Conservation (phyloP, 2,888 invertebrate genomes). For the Nomada goodeniana region DNA sequence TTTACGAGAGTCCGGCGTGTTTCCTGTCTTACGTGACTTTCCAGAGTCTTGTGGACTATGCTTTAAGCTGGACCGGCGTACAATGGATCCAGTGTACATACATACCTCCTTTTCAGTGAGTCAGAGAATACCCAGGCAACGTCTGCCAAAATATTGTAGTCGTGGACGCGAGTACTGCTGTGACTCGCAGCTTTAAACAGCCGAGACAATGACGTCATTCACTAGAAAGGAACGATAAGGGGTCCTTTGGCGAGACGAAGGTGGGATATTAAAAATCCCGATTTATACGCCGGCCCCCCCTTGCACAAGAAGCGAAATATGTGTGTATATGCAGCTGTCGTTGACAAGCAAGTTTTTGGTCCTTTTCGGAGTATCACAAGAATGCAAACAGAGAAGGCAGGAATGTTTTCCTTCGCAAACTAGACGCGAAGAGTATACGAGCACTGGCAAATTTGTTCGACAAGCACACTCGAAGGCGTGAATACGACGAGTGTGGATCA, state of each 20-base stretch:
- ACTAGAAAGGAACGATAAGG: slow-evolving; percentile 45
- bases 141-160: slow-evolving; percentile 75
- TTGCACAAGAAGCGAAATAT: slow-evolving; percentile 1
- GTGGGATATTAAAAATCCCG: slow-evolving; percentile 42
- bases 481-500: slow-evolving; percentile 19
- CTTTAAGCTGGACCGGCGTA: slow-evolving; percentile 67
- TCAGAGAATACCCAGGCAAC: slow-evolving; percentile 56
- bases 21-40: slow-evolving; percentile 1
- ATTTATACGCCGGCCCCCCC: slow-evolving; percentile 19
- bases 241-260: slow-evolving; percentile 30
- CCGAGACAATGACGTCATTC: slow-evolving; percentile 71
- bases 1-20: slow-evolving; percentile 28
- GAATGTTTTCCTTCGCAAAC: background rate
- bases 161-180: slow-evolving; percentile 12
- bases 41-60: slow-evolving; percentile 52
- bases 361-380: background rate
- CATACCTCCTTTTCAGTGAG: slow-evolving; percentile 63
- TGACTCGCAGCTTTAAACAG: slow-evolving; percentile 27
- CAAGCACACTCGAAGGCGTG: slow-evolving; percentile 30
- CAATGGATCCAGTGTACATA: slow-evolving; percentile 66
- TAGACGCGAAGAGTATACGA: slow-evolving; percentile 11
- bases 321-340: slow-evolving; percentile 37
- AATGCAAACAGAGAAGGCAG: background rate
- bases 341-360: slow-evolving; percentile 18
- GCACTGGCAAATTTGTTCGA: slow-evolving; percentile 32